phyloP scores from a whole-genome alignment of 2,888 invertebrate species.

The Callyntrura guangdongensis region DNA sequence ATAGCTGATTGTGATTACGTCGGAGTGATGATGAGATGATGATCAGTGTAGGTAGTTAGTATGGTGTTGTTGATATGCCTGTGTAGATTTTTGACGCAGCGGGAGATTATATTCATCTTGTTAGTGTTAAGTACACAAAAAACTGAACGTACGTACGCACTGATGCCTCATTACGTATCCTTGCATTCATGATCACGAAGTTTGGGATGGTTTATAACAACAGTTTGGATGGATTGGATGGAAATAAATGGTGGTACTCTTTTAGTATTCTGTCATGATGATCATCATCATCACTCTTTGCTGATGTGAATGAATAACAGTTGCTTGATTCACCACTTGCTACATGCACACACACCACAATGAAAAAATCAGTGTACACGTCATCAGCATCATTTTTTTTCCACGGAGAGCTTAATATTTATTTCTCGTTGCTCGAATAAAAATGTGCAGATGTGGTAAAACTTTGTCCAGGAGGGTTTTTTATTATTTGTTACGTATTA shows the following conservation, averaged over 20 bases:
- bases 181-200: slow-evolving; percentile 73
- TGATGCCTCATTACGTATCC: slow-evolving; percentile 63
- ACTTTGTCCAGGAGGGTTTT: slow-evolving; percentile 30
- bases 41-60: not conserved
- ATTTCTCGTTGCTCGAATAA: not conserved
- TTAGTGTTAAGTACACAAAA: slow-evolving; percentile 55
- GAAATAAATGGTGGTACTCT: not conserved
- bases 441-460: slow-evolving; percentile 65
- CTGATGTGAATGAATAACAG: slow-evolving; percentile 43
- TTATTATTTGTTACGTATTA: slow-evolving; percentile 12
- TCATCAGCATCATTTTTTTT: slow-evolving; percentile 48
- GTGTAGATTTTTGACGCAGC: slow-evolving; percentile 60
- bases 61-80: slow-evolving; percentile 14
- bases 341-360: slow-evolving; percentile 26
- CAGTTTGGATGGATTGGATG: not conserved
- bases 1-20: not conserved
- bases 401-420: not conserved
- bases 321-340: slow-evolving; percentile 53
- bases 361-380: slow-evolving; percentile 55
- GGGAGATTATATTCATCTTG: slow-evolving; percentile 63
- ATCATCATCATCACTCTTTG: not conserved
- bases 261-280: slow-evolving; percentile 29
- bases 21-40: slow-evolving; percentile 2
- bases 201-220: not conserved
- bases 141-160: slow-evolving; percentile 37